phyloP scores from a whole-genome alignment of 2,797 vertebrate species.

The Coreius guichenoti region DNA sequence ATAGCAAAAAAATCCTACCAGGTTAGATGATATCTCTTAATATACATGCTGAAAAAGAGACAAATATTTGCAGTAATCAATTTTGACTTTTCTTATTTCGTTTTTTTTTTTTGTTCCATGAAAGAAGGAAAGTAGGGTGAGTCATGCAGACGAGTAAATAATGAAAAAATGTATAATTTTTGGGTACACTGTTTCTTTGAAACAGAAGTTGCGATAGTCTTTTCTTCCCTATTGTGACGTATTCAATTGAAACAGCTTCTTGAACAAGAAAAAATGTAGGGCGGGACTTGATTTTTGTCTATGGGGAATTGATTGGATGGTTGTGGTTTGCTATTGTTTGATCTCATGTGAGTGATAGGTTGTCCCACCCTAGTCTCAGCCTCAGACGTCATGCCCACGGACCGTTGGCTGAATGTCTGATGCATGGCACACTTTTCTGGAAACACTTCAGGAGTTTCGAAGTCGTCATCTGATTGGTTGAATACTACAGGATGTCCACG shows the following conservation, averaged over 20 bases:
- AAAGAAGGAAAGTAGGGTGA: background rate
- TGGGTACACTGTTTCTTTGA: background rate
- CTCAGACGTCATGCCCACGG: too few species aligned
- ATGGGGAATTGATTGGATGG: too few species aligned
- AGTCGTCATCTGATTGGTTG: too few species aligned
- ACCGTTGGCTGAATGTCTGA: too few species aligned
- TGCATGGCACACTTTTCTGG: too few species aligned
- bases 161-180: background rate
- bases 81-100: background rate
- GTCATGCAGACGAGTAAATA: background rate
- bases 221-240: background rate
- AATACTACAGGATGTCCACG: too few species aligned
- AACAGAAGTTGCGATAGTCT: background rate
- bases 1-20: background rate
- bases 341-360: too few species aligned
- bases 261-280: background rate
- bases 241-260: background rate
- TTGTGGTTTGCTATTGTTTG: too few species aligned
- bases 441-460: too few species aligned
- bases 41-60: background rate
- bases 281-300: too few species aligned
- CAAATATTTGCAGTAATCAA: background rate
- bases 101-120: background rate
- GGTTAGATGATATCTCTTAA: constrained; percentile 32
- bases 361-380: too few species aligned